Base-by-base conservation (phyloP, 1,140 invertebrate genomes). In the Hycleus cichorii region DNA sequence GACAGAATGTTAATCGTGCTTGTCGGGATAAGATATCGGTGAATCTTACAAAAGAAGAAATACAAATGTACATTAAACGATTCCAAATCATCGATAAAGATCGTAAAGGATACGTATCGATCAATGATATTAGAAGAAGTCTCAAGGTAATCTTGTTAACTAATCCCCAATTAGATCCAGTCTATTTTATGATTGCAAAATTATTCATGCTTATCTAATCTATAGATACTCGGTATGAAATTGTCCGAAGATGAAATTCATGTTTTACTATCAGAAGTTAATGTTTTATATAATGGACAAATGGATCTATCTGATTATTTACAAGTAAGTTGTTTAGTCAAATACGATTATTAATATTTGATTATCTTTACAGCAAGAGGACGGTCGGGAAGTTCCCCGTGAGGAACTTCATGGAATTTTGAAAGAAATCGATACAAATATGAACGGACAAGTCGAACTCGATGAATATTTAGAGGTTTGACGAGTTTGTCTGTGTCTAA, bases 391-490 rank as follows among this genome's bases (percentile, higher is more conserved):
- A 66, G 87, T 98, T 58, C 85, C 90, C 57, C 95, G 97, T 50
- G 91, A 97, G 76, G 89, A 96, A 77, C 82, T 99, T 66, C 97
- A 98, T 78, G 93, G 97, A 76, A 95, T 99, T 73, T 83, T 99
- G 58, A 87, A 82, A 74, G 96, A 99, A 83, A 97, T 98, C 72
- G 97, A 99, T 82, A 89, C 96, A 69, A 98, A 98, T 79, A 95
- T 95, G 85, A 99, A 99, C 80, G 97, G 97, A 69, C 93, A 98
- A 82, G 93, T 99, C 71, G 96, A 99, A 77, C 83, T 98, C 70
- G 93, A 96, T 73, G 96, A 99, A 80, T 99, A 97, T 78, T 82
- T 99, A 72, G 94, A 98, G 91, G 95, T 98, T 83, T 68, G 67
- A 47, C 50, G 40, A 47, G 43, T 62, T 57, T 57, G 49, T 45